A percentile compares a stretch with the other conserved stretches of the same genome.
These are phyloP conservation scores for Mallotus villosus DNA, from an alignment of 2,797 vertebrate species.

Conservation along the genomic window DNA sequence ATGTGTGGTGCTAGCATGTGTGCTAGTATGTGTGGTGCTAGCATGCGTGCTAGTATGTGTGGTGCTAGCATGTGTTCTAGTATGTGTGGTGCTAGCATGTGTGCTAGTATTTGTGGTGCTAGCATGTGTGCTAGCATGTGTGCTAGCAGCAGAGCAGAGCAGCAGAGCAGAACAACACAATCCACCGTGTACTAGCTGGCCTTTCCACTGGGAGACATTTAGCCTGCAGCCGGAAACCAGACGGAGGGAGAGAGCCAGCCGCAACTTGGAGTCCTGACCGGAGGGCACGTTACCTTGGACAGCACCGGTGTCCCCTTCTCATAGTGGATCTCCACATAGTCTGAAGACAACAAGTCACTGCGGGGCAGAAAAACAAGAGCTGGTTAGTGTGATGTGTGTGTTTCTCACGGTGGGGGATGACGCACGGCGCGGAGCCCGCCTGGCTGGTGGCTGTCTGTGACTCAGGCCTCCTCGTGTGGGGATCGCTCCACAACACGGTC, in stretches of 20 bases:
- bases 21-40: too few species aligned
- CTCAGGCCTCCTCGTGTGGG: slow-evolving; percentile 34
- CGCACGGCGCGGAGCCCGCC: background rate
- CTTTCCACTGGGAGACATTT: slow-evolving; percentile 24
- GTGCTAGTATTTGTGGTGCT: too few species aligned
- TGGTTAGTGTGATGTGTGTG: background rate
- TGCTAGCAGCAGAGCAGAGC: too few species aligned
- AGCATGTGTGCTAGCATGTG: too few species aligned
- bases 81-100: too few species aligned
- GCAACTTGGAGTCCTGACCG: slow-evolving; percentile 1
- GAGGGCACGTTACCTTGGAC: slow-evolving; percentile 84
- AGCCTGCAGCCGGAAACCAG: slow-evolving; percentile 2
- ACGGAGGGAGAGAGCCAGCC: background rate
- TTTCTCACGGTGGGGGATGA: background rate
- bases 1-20: too few species aligned
- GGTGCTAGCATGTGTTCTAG: too few species aligned
- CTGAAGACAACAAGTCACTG: slow-evolving; percentile 94
- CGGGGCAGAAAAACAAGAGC: slow-evolving; percentile 54
- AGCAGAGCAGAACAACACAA: slow-evolving; percentile 24
- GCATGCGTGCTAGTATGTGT: too few species aligned
- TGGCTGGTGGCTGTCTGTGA: slow-evolving; percentile 34
- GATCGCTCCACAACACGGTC: slow-evolving; percentile 30
- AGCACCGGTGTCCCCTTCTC: slow-evolving; percentile 85
- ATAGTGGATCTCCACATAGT: slow-evolving; percentile 96
- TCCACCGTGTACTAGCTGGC: slow-evolving; percentile 8